Percentiles rank a stretch among this genome's conserved stretches.
Conservation (phyloP, 2,797 vertebrate species). For the Heteromormyrus szaboi region DNA sequence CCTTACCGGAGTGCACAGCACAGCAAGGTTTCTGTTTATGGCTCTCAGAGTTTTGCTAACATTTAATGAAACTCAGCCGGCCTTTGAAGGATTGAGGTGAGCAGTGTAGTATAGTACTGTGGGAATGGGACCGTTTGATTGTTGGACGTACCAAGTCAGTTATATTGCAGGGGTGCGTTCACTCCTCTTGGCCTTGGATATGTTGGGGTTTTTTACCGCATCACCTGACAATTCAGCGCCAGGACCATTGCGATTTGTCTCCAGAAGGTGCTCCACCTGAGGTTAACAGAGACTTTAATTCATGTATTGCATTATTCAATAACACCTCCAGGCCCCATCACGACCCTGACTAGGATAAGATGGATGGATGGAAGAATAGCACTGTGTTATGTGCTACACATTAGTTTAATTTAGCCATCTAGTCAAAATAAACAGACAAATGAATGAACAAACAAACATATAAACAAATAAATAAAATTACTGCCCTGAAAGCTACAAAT, state of each 20-base stretch:
- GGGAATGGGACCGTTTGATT: not conserved
- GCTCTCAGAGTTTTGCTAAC: constrained; percentile 6
- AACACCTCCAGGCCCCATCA: not conserved
- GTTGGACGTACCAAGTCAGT: not conserved
- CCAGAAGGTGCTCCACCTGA: not conserved
- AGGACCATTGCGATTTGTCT: not conserved
- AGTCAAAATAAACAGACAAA: not conserved
- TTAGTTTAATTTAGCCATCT: not conserved
- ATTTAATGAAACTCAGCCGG: not conserved
- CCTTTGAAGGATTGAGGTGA: not conserved
- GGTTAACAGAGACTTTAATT: not conserved
- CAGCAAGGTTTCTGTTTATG: not conserved
- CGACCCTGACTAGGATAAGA: not conserved
- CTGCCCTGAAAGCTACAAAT: not conserved
- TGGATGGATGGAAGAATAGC: not conserved
- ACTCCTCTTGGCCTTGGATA: not conserved
- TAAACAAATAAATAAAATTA: not conserved
- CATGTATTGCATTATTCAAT: not conserved
- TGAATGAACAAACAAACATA: not conserved
- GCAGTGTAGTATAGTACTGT: not conserved
- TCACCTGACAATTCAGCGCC: not conserved
- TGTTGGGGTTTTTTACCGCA: not conserved
- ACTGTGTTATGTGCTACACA: not conserved
- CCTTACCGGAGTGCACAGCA: not conserved
- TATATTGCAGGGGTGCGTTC: not conserved